These are phyloP conservation scores for Steinernema khuongi DNA, from an alignment of 1,140 invertebrate genomes.

Conservation along the genomic window DNA sequence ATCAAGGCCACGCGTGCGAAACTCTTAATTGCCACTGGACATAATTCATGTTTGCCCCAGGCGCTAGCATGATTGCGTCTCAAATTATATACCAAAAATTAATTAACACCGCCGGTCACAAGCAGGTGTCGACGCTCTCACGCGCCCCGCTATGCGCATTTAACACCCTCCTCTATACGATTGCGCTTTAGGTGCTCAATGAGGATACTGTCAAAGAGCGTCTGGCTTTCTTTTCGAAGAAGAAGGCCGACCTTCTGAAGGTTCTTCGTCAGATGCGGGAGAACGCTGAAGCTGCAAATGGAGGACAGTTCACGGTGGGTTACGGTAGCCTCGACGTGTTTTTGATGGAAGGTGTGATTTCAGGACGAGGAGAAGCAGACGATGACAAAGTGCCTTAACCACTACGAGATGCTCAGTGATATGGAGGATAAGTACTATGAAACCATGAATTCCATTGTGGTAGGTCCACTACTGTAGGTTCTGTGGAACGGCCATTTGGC, in stretches of 20 bases:
- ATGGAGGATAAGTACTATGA: conserved; percentile 7
- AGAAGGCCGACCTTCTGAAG: not conserved
- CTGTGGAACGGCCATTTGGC: not conserved
- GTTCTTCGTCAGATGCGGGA: not conserved
- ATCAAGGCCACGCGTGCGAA: too few relatives aligned
- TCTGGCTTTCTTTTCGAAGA: not conserved
- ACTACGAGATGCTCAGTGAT: not conserved
- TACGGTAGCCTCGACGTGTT: not conserved
- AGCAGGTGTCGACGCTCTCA: too few relatives aligned
- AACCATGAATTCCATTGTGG: not conserved
- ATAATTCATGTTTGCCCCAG: too few relatives aligned
- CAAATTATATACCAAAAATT: too few relatives aligned
- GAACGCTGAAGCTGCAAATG: not conserved
- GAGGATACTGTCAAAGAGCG: not conserved
- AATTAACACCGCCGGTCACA: too few relatives aligned
- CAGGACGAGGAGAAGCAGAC: not conserved
- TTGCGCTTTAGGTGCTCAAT: not conserved
- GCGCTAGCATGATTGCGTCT: too few relatives aligned
- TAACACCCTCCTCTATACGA: too few relatives aligned
- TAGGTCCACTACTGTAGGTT: not conserved
- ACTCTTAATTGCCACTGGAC: too few relatives aligned
- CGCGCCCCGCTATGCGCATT: too few relatives aligned
- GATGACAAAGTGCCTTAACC: not conserved
- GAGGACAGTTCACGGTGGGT: not conserved
- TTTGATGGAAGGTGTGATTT: not conserved